Evolutionary conservation across 2,113 vertebrate genomes (phyloP).

Genomic region (Nipponia nippon): DNA sequence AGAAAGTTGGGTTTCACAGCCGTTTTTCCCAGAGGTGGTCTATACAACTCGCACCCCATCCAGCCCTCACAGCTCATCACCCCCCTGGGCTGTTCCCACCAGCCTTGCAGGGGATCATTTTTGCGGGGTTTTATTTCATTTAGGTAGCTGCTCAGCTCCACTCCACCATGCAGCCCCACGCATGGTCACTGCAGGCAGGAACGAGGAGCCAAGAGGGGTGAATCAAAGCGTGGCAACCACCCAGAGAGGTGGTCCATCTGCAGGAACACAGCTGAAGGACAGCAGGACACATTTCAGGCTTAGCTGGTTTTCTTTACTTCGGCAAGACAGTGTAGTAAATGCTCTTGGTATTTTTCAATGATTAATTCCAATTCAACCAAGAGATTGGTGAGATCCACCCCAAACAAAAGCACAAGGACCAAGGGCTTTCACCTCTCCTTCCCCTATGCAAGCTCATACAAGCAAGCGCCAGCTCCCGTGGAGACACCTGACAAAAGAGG

Average conservation of each 20-base stretch:
- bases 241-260: not conserved
- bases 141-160: not conserved
- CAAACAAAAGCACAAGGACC: not conserved
- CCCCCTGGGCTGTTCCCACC: not conserved
- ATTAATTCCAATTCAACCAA: not conserved
- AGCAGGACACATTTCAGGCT: not conserved
- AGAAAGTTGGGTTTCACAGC: not conserved
- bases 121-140: not conserved
- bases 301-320: not conserved
- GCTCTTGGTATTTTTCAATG: not conserved
- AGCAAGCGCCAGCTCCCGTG: not conserved
- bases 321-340: not conserved
- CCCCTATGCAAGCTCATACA: not conserved
- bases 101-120: not conserved
- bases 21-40: not conserved
- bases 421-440: not conserved
- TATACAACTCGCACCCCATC: not conserved
- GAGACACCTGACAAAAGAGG: not conserved
- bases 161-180: accelerated
- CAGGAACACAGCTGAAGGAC: not conserved
- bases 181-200: accelerated
- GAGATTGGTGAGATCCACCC: not conserved
- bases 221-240: accelerated
- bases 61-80: not conserved
- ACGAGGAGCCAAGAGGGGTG: not conserved